A percentile compares a stretch with the other conserved stretches of the same genome.
phyloP scores from a whole-genome alignment of 1,140 invertebrate species.

The Drosophila athabasca region DNA sequence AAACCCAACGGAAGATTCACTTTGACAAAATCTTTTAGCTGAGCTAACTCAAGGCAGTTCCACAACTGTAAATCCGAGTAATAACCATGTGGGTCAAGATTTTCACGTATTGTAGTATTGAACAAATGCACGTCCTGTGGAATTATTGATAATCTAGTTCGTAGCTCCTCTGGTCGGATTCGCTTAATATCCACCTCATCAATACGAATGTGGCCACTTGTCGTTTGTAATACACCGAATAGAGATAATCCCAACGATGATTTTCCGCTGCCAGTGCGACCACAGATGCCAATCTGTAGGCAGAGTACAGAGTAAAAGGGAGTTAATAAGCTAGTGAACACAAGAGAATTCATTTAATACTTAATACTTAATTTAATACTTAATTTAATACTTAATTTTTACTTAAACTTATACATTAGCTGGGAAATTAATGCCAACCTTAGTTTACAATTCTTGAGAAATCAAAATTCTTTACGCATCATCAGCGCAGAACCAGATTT shows the following conservation, averaged over 20 bases:
- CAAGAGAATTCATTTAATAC: too few species aligned
- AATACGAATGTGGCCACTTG: slow-evolving; percentile 87
- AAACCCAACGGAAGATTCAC: slow-evolving; percentile 86
- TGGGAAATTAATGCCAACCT: too few species aligned
- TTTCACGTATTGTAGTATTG: slow-evolving; percentile 94
- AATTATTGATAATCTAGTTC: slow-evolving; percentile 93
- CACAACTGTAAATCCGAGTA: slow-evolving; percentile 91
- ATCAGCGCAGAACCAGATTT: too few species aligned
- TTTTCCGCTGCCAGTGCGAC: slow-evolving; percentile 92
- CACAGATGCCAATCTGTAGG: slow-evolving; percentile 90
- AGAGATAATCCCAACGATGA: slow-evolving; percentile 90
- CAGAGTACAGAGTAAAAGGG: slow-evolving; percentile 12
- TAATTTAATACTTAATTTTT: too few species aligned
- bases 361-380: too few species aligned
- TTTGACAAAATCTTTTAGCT: slow-evolving; percentile 90
- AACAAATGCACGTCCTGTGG: slow-evolving; percentile 97
- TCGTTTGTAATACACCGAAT: slow-evolving; percentile 87
- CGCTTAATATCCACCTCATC: slow-evolving; percentile 88
- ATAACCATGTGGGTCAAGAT: slow-evolving; percentile 92
- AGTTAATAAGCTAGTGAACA: background rate
- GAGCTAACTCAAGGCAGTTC: slow-evolving; percentile 86
- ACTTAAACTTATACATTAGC: too few species aligned
- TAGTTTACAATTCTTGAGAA: too few species aligned
- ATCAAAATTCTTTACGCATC: too few species aligned
- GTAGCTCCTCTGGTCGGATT: slow-evolving; percentile 89